Conservation (phyloP, 2,888 invertebrate species). For the Dryocosmus kuriphilus region DNA sequence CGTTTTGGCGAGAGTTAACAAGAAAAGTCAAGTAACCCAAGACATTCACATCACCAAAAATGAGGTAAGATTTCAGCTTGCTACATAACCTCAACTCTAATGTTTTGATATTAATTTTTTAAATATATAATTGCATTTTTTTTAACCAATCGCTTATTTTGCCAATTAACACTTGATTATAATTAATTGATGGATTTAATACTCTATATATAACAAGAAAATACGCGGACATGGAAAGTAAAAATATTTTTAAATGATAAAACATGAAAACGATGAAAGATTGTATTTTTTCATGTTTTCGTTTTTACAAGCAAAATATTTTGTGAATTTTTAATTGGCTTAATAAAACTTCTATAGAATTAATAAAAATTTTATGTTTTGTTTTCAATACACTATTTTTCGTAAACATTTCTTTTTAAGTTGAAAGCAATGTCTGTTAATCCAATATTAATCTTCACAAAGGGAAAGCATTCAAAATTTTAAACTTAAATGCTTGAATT, state of each 20-base stretch:
- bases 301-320: neutral
- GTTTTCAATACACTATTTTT: no score
- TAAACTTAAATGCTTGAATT: no score
- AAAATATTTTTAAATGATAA: neutral
- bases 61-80: conserved; percentile 41
- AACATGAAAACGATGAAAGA: neutral
- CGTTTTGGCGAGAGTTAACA: conserved; percentile 46
- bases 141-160: neutral
- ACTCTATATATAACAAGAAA: neutral
- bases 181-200: neutral
- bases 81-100: neutral
- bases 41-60: conserved; percentile 52
- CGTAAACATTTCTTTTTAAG: neutral
- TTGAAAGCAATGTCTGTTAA: conserved; percentile 24
- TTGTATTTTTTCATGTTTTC: neutral
- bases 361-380: no score
- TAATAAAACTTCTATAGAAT: neutral
- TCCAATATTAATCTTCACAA: no score
- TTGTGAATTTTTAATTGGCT: neutral
- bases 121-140: neutral
- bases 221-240: neutral
- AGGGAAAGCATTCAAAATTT: no score
- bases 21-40: conserved; percentile 38
- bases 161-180: neutral
- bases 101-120: neutral